Percentiles rank a stretch among this genome's conserved stretches.
phyloP scores from a whole-genome alignment of 2,797 vertebrate species.

The Etheostoma perlongum region DNA sequence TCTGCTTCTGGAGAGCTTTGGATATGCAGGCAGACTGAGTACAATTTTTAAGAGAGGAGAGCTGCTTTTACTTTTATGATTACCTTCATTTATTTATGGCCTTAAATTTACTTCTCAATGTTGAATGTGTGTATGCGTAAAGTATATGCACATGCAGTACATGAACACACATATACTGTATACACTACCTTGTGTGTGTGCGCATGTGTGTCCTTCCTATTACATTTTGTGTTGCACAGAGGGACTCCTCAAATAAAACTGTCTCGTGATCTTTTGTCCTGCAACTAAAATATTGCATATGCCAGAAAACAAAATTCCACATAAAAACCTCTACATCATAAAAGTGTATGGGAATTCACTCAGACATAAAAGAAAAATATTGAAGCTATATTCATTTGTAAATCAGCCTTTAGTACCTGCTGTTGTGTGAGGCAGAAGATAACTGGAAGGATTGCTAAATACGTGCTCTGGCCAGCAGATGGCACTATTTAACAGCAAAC shows the following conservation, averaged over 20 bases:
- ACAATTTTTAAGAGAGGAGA: conserved; percentile 7
- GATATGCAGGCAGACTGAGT: not conserved
- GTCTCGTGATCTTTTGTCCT: conserved; percentile 12
- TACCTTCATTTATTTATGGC: conserved; percentile 5
- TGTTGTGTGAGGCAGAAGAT: not conserved
- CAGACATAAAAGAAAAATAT: conserved; percentile 21
- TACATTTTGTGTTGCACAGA: conserved; percentile 34
- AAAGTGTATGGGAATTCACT: conserved; percentile 9
- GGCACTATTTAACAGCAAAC: conserved; percentile 53
- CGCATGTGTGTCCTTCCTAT: conserved; percentile 9
- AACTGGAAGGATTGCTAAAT: not conserved
- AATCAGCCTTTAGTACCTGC: conserved; percentile 31
- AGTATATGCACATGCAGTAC: not conserved
- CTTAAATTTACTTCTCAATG: conserved; percentile 6
- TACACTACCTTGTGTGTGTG: not conserved
- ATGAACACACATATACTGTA: not conserved
- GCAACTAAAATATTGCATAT: conserved; percentile 13
- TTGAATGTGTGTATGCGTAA: not conserved
- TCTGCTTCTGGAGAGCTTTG: not conserved
- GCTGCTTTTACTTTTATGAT: conserved; percentile 25
- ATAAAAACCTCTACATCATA: conserved; percentile 38
- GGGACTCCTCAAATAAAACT: conserved; percentile 36
- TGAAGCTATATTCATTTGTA: conserved; percentile 28
- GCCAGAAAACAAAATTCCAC: not conserved
- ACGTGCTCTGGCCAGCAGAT: conserved; percentile 54